Evolutionary conservation across 2,797 vertebrate species (phyloP), one percentile per base, ranked within the genome.

Genomic region (Clamator glandarius): DNA sequence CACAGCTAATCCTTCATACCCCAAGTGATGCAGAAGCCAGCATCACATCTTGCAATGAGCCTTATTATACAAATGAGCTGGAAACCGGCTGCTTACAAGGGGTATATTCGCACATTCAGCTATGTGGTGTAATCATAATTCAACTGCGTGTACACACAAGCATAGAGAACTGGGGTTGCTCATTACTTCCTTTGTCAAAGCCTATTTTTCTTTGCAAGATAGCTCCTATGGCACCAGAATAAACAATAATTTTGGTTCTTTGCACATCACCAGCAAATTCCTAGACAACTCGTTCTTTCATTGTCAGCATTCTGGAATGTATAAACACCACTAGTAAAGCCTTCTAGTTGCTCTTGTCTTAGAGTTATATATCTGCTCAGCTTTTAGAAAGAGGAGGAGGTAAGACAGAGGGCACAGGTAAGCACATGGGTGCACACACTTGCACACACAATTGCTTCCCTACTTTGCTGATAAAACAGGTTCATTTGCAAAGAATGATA

Each of bases 221-320:
- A 77, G 70, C 63, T 93, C 86, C 64, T 83, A 25, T 44, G 33
- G 74, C 78, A 87, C 29, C 26, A 80, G 81, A 89, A 89, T 74
- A 92, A 95, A 89, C 92, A 95, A 48, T 68, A 68, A 85, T 92
- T 95, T 68, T 63, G 58, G 54, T 61, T 83, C 75, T 85, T 74
- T 83, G 84, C 84, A 87, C 46, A 35, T 86, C 79, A 88, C 35
- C 76, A 81, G 62, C 62, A 3, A 64, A 77, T 83, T 72, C 41
- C 51, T 17, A 84, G 55, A 86, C 73, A 78, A 15, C 9, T 16
- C 9, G 0, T 41, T 87, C 52, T 91, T 46, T 72, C 57, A 10
- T 4, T 85, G 44, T 68, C 89, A 93, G 67, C 42, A 5, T 20
- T 50, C 42, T 31, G 42, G 58, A n/a, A 8, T 81, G 67, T 55